These are phyloP conservation scores for Montifringilla adamsi DNA, from an alignment of 2,113 vertebrate species.

Conservation along the genomic window DNA sequence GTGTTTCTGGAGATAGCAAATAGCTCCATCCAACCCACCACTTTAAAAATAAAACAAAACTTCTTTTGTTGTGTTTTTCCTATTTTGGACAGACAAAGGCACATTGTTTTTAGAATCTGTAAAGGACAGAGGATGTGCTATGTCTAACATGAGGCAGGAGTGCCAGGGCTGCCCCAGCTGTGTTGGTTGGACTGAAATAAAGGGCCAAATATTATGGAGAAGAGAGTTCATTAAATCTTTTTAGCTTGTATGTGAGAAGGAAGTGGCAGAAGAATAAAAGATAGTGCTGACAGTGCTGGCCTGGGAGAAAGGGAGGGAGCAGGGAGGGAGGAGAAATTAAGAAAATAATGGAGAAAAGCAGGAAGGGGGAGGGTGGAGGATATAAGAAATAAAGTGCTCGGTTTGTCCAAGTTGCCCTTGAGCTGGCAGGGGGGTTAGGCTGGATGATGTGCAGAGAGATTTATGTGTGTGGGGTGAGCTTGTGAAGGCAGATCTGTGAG, in stretches of 20 bases:
- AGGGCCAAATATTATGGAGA: not conserved
- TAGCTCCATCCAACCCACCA: not conserved
- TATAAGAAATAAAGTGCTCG: not conserved
- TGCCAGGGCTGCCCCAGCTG: not conserved
- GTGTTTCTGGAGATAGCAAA: not conserved
- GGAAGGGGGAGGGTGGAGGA: not conserved
- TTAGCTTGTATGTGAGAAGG: not conserved
- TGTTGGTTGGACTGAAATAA: not conserved
- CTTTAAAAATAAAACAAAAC: not conserved
- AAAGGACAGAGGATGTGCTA: not conserved
- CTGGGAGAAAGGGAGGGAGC: not conserved
- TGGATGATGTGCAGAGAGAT: constrained; percentile 16
- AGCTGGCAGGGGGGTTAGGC: not conserved
- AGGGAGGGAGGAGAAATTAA: constrained; percentile 9
- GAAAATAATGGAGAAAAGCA: constrained; percentile 38
- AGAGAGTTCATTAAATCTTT: constrained; percentile 9
- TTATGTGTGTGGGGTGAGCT: not conserved
- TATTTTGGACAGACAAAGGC: not conserved
- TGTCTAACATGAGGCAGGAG: not conserved
- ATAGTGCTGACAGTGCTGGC: not conserved
- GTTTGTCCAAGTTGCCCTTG: constrained; percentile 41
- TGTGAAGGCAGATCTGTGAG: constrained; percentile 28
- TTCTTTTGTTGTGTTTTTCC: not conserved
- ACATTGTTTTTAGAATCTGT: not conserved
- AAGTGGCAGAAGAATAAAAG: not conserved